These are phyloP conservation scores for Glaucomys volans DNA, from an alignment of 2,113 vertebrate species.

Conservation along the genomic window DNA sequence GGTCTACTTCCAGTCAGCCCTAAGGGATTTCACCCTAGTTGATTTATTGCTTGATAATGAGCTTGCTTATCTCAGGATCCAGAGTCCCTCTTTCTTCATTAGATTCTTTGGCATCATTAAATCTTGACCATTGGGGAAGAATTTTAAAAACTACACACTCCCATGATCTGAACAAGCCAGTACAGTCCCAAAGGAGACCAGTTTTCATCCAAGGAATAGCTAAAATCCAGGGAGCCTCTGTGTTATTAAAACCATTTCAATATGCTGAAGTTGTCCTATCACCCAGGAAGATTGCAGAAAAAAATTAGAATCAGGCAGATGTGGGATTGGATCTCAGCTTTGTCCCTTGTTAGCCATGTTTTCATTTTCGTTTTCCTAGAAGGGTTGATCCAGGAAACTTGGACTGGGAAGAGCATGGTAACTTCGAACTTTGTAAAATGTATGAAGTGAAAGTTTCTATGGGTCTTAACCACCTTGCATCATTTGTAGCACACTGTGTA, in stretches of 20 bases:
- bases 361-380: constrained; percentile 40
- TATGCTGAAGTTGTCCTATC: neutral
- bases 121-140: neutral
- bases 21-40: neutral
- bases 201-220: neutral
- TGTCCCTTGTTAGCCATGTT: neutral
- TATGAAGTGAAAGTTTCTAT: neutral
- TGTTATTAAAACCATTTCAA: neutral
- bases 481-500: neutral
- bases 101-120: neutral
- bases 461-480: neutral
- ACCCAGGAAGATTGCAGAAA: neutral
- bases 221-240: neutral
- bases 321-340: neutral
- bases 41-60: neutral
- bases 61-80: constrained; percentile 32
- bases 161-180: neutral
- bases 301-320: neutral
- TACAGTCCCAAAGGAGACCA: neutral
- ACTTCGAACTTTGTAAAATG: neutral
- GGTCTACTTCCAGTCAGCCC: neutral
- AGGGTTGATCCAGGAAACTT: neutral
- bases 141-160: neutral
- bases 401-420: neutral
- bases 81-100: constrained; percentile 27